phyloP scores from a whole-genome alignment of 2,888 invertebrate species.

The Argyra leucocephala region DNA sequence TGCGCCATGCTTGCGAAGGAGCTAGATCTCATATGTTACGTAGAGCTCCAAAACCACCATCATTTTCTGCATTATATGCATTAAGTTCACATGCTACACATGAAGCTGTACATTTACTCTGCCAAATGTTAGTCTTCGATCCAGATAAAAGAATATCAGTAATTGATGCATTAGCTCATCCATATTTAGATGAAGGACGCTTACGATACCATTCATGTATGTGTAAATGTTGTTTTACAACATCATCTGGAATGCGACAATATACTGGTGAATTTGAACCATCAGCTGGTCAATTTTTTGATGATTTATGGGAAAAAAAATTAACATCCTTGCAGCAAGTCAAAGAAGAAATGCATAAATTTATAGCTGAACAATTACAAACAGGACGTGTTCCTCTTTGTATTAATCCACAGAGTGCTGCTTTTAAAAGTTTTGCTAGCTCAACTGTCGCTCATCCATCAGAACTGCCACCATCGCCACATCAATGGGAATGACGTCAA shows the following conservation, averaged over 20 bases:
- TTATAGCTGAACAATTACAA: conserved; percentile 93
- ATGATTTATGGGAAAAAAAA: conserved; percentile 94
- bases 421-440: conserved; percentile 99
- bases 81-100: conserved; percentile 89
- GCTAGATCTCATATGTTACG: conserved; percentile 85
- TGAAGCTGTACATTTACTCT: conserved; percentile 93
- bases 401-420: conserved; percentile 99
- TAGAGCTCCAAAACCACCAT: conserved; percentile 78
- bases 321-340: conserved; percentile 86
- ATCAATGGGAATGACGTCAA: conserved; percentile 90
- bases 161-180: conserved; percentile 90
- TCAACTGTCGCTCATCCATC: conserved; percentile 95
- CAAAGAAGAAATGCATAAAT: conserved; percentile 99
- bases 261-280: conserved; percentile 93
- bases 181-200: conserved; percentile 95
- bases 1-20: conserved; percentile 94
- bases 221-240: conserved; percentile 95
- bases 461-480: conserved; percentile 95
- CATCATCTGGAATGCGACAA: conserved; percentile 66
- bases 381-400: conserved; percentile 94
- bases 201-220: conserved; percentile 99
- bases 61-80: conserved; percentile 78
- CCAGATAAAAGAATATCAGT: conserved; percentile 94
- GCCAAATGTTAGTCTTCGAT: conserved; percentile 97
- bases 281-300: conserved; percentile 80